Percentiles rank a stretch among this genome's conserved stretches.
Conservation (phyloP, 2,888 invertebrate species). For the Rhabditoides inermis region DNA sequence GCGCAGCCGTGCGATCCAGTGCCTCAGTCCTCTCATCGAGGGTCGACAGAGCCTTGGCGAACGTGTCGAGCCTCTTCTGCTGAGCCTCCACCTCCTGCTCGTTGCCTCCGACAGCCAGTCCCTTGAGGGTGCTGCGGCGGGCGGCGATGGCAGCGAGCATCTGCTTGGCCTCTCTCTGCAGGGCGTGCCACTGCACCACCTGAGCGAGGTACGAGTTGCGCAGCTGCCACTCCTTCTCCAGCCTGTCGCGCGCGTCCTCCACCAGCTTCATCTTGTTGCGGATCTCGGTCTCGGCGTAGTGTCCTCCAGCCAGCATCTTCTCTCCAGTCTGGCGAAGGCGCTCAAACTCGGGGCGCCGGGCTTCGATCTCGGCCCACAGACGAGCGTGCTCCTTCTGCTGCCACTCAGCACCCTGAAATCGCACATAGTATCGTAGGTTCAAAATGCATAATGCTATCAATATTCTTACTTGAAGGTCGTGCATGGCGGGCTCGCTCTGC, state of each 20-base stretch:
- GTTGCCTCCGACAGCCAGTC: constrained; percentile 26
- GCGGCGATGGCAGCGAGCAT: constrained; percentile 77
- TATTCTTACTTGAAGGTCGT: constrained; percentile 59
- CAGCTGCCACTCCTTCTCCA: constrained; percentile 77
- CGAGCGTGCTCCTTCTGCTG: constrained; percentile 72
- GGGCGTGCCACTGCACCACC: constrained; percentile 83
- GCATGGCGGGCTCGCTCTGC: constrained; percentile 68
- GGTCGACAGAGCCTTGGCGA: constrained; percentile 73
- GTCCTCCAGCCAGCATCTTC: constrained; percentile 74
- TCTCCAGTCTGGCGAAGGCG: constrained; percentile 69
- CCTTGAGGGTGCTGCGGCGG: constrained; percentile 63
- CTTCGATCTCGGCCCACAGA: constrained; percentile 72
- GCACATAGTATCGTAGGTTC: too few species aligned
- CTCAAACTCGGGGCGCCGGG: constrained; percentile 73
- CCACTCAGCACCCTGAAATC: constrained; percentile 40
- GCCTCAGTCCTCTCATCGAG: constrained; percentile 38
- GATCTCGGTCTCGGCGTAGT: constrained; percentile 65
- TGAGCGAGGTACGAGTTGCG: constrained; percentile 72
- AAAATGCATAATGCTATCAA: too few species aligned
- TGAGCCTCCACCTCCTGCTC: constrained; percentile 67
- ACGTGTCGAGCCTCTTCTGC: constrained; percentile 85
- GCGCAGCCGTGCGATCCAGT: constrained; percentile 31
- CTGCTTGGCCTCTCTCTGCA: constrained; percentile 84
- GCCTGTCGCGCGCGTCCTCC: constrained; percentile 69
- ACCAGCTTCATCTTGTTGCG: constrained; percentile 53